Percentiles rank a stretch among this genome's conserved stretches.
These are phyloP conservation scores for Pseudochirops cupreus DNA, from an alignment of 2,797 vertebrate species.

Conservation along the genomic window DNA sequence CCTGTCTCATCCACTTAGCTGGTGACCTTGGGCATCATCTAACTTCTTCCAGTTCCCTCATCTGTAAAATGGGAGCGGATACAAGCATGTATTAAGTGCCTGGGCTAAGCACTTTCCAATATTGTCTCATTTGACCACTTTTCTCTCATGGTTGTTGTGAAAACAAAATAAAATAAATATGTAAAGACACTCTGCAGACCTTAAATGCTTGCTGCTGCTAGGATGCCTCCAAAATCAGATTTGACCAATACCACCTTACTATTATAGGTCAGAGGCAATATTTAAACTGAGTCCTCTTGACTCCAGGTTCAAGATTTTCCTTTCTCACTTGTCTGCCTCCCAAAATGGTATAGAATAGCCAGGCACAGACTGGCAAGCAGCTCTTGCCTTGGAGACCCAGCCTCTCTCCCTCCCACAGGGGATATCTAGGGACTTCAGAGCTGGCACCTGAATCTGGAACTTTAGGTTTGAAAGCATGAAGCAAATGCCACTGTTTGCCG, in stretches of 20 bases:
- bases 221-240: background rate
- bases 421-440: background rate
- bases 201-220: background rate
- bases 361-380: background rate
- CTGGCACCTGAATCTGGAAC: background rate
- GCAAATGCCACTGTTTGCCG: background rate
- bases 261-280: background rate
- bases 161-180: background rate
- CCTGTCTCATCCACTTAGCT: background rate
- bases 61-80: background rate
- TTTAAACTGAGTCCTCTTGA: background rate
- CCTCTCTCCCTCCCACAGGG: background rate
- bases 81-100: background rate
- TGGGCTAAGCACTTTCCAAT: background rate
- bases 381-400: background rate
- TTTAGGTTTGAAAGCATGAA: background rate
- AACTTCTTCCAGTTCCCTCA: background rate
- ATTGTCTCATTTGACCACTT: background rate
- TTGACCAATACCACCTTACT: background rate
- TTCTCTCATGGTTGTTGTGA: background rate
- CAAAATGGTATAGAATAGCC: background rate
- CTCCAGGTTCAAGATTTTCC: background rate
- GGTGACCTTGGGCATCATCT: background rate
- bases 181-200: background rate
- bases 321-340: background rate